Evolutionary conservation across 2,797 vertebrate species (phyloP).

Genomic region (Hypotaenidia philippensis): DNA sequence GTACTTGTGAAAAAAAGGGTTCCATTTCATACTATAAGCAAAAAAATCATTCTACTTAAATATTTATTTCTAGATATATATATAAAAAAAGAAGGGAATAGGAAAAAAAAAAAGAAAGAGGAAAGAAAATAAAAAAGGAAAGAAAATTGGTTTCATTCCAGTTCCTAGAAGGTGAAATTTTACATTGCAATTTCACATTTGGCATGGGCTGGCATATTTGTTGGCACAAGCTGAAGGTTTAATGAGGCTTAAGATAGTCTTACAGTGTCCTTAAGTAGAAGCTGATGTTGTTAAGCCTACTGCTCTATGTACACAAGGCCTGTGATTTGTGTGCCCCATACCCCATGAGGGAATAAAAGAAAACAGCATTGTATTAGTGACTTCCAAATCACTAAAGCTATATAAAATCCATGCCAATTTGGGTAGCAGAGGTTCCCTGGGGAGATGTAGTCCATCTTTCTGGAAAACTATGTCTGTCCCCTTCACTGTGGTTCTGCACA

Average conservation of each 20-base stretch:
- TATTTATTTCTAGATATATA: neutral
- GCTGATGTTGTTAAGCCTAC: neutral
- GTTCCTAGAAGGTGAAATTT: neutral
- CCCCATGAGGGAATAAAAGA: neutral
- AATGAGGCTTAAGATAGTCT: neutral
- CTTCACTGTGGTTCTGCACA: accelerated
- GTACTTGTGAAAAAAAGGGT: neutral
- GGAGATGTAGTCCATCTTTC: neutral
- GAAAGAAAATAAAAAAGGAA: no score
- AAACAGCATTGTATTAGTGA: neutral
- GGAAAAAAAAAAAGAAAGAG: no score
- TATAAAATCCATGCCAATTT: neutral
- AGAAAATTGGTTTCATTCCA: neutral
- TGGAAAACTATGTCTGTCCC: neutral
- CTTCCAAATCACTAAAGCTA: neutral
- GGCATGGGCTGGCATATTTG: neutral
- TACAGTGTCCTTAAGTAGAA: neutral
- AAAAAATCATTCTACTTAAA: neutral
- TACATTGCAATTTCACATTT: neutral
- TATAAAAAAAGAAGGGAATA: no score
- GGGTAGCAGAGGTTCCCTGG: neutral
- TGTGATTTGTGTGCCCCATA: neutral
- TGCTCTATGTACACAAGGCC: neutral
- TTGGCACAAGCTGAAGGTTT: conserved; percentile 4
- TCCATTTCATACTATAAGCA: neutral